These are phyloP conservation scores for Leptinotarsa juncta DNA, from an alignment of 2,888 invertebrate species.

Conservation along the genomic window DNA sequence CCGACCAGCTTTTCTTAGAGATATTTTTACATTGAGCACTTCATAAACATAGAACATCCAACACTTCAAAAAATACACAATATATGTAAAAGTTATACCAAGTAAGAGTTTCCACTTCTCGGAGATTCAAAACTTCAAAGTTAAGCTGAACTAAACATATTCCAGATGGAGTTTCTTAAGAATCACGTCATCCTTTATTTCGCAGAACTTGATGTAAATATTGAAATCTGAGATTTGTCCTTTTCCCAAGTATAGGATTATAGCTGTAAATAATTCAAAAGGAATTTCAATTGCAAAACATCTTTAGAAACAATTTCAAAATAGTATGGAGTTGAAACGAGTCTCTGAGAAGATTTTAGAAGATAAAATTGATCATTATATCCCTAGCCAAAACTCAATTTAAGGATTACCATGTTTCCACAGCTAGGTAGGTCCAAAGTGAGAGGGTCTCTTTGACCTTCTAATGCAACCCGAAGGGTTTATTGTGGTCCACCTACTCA, in stretches of 20 bases:
- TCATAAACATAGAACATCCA: neutral
- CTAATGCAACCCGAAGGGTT: too few relatives aligned
- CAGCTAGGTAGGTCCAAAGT: too few relatives aligned
- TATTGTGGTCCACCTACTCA: too few relatives aligned
- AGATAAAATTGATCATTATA: too few relatives aligned
- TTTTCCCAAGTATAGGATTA: neutral
- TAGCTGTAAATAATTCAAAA: neutral
- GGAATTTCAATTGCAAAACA: neutral
- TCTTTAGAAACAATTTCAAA: too few relatives aligned
- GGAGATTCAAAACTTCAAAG: constrained; percentile 1
- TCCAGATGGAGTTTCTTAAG: neutral
- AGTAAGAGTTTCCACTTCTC: neutral
- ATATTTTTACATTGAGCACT: neutral
- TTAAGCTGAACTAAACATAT: neutral
- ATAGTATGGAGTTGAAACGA: too few relatives aligned
- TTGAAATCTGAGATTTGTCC: neutral
- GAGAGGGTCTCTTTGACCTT: too few relatives aligned
- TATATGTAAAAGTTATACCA: neutral
- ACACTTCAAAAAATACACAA: neutral
- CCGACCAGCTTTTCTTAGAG: too few relatives aligned
- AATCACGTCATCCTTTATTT: neutral
- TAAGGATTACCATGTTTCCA: too few relatives aligned
- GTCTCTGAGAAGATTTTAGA: too few relatives aligned
- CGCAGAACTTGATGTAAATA: neutral
- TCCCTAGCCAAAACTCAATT: too few relatives aligned